Conservation (phyloP, 2,888 invertebrate genomes). For the Tinea semifulvella region DNA sequence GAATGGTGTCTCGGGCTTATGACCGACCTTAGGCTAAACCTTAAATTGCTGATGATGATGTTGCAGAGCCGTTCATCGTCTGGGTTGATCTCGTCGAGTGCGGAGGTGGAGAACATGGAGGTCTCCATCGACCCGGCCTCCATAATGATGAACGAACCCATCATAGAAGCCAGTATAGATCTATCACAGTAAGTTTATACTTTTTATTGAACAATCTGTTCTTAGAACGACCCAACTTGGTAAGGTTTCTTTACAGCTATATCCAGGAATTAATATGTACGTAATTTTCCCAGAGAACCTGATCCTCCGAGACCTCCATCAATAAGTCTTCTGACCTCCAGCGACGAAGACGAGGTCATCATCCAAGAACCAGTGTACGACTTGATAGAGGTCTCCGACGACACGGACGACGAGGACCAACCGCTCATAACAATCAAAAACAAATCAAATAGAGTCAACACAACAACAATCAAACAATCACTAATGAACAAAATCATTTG, state of each 20-base stretch:
- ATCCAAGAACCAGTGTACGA: slow-evolving; percentile 49
- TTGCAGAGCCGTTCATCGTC: no score
- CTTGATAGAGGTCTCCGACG: slow-evolving; percentile 46
- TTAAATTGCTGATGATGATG: no score
- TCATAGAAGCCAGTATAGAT: slow-evolving; percentile 22
- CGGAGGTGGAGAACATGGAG: slow-evolving; percentile 45
- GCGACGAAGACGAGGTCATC: slow-evolving; percentile 54
- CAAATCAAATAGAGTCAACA: slow-evolving; percentile 16
- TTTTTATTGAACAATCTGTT: no score
- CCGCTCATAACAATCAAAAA: slow-evolving; percentile 25
- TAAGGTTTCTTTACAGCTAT: no score
- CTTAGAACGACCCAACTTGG: no score
- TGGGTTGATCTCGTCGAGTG: slow-evolving; percentile 14
- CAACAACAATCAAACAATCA: slow-evolving; percentile 12
- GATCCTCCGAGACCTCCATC: no score
- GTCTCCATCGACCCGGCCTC: slow-evolving; percentile 42
- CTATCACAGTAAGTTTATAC: no score
- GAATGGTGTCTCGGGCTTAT: no score
- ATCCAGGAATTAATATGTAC: no score
- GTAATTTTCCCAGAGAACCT: no score
- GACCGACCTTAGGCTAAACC: no score
- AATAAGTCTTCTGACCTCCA: slow-evolving; percentile 47
- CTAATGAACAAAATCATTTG: slow-evolving; percentile 25
- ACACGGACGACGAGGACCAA: slow-evolving; percentile 48
- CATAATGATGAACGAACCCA: slow-evolving; percentile 30